Evolutionary conservation across 1,140 invertebrate genomes (phyloP), one percentile per base, ranked within the genome.

Genomic region (Thaumetopoea pityocampa): DNA sequence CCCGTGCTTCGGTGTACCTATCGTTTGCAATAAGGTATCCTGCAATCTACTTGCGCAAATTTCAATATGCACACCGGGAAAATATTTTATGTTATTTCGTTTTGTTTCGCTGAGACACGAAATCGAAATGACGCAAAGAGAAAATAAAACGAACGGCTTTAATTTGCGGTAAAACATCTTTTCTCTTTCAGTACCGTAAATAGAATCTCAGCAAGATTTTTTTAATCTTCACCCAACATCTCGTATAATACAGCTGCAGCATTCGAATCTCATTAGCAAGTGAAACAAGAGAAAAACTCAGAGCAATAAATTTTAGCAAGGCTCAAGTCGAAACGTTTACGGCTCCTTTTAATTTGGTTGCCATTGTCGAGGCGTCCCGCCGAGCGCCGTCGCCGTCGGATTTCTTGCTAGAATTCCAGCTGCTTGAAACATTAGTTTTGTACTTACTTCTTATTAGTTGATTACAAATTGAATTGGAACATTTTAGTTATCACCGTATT

Each of bases 321-420:
- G 65, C 67, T 72, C 69, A 77, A 81, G 71, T 71, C 65, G 65
- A 73, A 76, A 71, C 71, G 61, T 74, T 83, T 83, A 79, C 69
- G 66, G 76, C 78, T 79, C 63, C 70, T 74, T 83, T 83, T 81
- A 83, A 83, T 83, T 81, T 78, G 73, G 77, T 73, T 68, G 66
- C 68, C 59, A 83, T 83, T 81, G 77, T 81, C 62, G 59, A 52
- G 67, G 65, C 72, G 54, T 68, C 77, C 72, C 72, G 79, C 74
- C 66, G 78, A 51, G 79, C 51, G 53, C 60, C 66, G 58, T 63
- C n/a, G n/a, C 64, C 60, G 67, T 65, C 52, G 65, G 59, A 67
- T 72, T 78, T 72, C 72, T 81, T 72, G 57, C 69, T 68, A 63
- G 74, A 68, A 63, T 71, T 74, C 73, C 74, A 79, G 71, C 74